These are phyloP conservation scores for Acromyrmex charruanus DNA, from an alignment of 1,140 invertebrate genomes.

Conservation along the genomic window DNA sequence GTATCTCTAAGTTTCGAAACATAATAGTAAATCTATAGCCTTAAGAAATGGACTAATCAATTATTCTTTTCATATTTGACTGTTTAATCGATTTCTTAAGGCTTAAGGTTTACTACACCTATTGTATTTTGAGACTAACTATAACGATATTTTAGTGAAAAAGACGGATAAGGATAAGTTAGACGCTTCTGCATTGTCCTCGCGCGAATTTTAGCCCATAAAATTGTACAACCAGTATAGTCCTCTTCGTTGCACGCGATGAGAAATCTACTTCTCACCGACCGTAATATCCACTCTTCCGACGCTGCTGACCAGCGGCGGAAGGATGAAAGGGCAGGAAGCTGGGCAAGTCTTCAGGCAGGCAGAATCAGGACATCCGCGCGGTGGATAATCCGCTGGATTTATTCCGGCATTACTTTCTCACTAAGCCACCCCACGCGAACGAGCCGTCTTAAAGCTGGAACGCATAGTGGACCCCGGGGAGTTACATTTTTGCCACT, in stretches of 20 bases:
- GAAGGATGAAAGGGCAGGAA: slow-evolving; percentile 45
- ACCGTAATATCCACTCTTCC: slow-evolving; percentile 39
- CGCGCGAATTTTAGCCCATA: slow-evolving; percentile 5
- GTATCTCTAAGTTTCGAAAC: no score
- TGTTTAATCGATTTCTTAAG: no score
- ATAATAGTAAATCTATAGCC: no score
- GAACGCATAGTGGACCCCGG: slow-evolving; percentile 64
- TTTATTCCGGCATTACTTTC: slow-evolving; percentile 73
- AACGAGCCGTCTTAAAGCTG: slow-evolving; percentile 56
- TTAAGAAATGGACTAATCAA: no score
- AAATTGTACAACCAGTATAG: slow-evolving; percentile 12
- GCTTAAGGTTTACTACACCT: no score
- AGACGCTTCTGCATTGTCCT: background rate
- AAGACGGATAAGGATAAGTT: background rate
- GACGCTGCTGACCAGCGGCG: slow-evolving; percentile 25
- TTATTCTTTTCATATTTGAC: no score
- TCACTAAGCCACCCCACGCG: slow-evolving; percentile 63
- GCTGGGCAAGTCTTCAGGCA: slow-evolving; percentile 20
- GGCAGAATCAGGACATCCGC: slow-evolving; percentile 62
- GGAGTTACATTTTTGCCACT: slow-evolving; percentile 71
- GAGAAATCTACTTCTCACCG: slow-evolving; percentile 26
- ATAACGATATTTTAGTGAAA: background rate
- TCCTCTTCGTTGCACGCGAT: background rate
- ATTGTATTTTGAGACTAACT: no score
- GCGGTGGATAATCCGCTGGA: slow-evolving; percentile 70